Evolutionary conservation across 2,797 vertebrate species (phyloP), one percentile per base, ranked within the genome.

Genomic region (Sebastes itinus): DNA sequence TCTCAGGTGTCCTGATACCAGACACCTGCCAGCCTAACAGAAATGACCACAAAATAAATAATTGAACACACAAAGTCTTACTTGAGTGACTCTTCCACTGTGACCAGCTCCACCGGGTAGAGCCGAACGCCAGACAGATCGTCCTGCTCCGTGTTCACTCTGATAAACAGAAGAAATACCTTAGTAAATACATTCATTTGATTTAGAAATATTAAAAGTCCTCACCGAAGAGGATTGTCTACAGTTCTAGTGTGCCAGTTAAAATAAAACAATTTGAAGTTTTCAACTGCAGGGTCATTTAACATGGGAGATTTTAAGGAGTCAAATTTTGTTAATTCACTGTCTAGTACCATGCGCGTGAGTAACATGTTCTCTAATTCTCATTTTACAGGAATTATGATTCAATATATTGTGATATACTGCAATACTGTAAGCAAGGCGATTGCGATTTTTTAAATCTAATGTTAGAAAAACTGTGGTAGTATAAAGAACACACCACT

Each of bases 1-100:
- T 32, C 20, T 13, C 20, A 63, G 0, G 20, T 32, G n/a, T 27
- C 13, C 23, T 28, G 7, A 46, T 7, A 35, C 20, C 5, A 33
- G 54, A 30, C 30, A 6, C 14, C 28, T 18, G 13, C 9, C n/a
- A 4, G 60, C 10, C 30, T 25, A 20, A 73, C 25, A 75, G 20
- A 18, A 30, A 22, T 35, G n/a, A 30, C 14, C 28, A 33, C 11
- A 33, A 12, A 18, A 8, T 52, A 30, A 14, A 8, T 22, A 5
- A 46, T 38, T 20, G 0, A 32, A 30, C 1, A 71, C 52, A 73
- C 18, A 75, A 6, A 87, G 13, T 68, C 79, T 93, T 94, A 97
- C 96, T 97, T 97, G 52, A 96, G 88, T 2, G 96, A 92, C 20
- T 94, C 91, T 4, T 95, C 95, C 87, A 94, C 88, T 11, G 93